Evolutionary conservation across 2,888 invertebrate species (phyloP), one percentile per base, ranked within the genome.

Genomic region (Leptopterna dolabrata): DNA sequence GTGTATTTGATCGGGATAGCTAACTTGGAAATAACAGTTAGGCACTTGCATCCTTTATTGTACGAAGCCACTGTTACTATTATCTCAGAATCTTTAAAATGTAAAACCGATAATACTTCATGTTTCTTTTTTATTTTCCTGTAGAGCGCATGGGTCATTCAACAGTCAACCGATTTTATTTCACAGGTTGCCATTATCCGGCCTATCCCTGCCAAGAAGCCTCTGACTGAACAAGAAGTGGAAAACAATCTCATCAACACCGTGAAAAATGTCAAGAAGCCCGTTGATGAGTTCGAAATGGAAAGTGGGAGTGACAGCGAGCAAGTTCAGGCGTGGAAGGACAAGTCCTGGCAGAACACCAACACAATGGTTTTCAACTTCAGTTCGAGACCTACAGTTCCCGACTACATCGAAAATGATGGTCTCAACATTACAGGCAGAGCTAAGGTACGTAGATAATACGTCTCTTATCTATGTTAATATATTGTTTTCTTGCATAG

Each of bases 331-430:
- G 90, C 92, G 88, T 92, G 92, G 93, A 92, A 92, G 87, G 92
- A 92, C 87, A 92, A 92, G 88, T 92, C 92, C 29, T 93, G 93
- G 92, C 93, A 94, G 90, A 93, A 94, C 91, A 95, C 94, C 90
- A 95, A 95, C 90, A 94, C 95, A 43, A 95, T 97, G 93, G 96
- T 97, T 89, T 97, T 97, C 93, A 96, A 97, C 93, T 97, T 97
- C 92, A 96, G 95, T 90, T 94, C 94, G 92, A 94, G 96, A 91
- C 96, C 96, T 92, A 96, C 96, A 91, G 96, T 97, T 91, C 97
- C 97, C 82, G 96, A 97, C 93, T 97, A 97, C 92, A 96, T 97
- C 91, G 96, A 96, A 92, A 97, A 97, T 93, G 97, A 97, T 93
- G 96, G 96, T 90, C 94, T 95, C 92, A 94, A 95, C 90, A 94